Evolutionary conservation across 2,797 vertebrate species (phyloP).

Genomic region (Eidolon dupreanum): DNA sequence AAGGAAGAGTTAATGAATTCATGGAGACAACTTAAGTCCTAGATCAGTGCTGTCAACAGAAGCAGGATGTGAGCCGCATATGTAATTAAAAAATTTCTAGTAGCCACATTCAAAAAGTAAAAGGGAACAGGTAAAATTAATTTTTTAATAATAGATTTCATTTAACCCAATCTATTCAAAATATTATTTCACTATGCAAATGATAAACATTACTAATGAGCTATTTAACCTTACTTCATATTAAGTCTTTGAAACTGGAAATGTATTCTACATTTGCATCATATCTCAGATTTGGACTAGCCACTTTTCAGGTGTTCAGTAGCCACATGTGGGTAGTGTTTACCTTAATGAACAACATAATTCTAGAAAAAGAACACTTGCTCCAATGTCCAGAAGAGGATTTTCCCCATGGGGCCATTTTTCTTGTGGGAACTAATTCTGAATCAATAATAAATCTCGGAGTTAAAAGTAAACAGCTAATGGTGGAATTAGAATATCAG

Average conservation of each 20-base stretch:
- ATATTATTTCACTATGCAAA: conserved; percentile 28
- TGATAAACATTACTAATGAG: not conserved
- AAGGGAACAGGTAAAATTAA: not conserved
- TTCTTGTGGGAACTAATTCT: not conserved
- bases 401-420: not conserved
- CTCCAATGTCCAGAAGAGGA: not conserved
- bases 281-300: not conserved
- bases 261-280: not conserved
- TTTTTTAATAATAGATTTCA: not conserved
- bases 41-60: not conserved
- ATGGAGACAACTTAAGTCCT: not conserved
- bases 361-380: not conserved
- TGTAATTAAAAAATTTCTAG: not conserved
- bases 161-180: conserved; percentile 4
- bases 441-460: not conserved
- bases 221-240: not conserved
- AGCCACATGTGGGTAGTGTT: not conserved
- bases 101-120: not conserved
- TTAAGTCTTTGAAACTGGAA: not conserved
- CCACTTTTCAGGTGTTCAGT: not conserved
- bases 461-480: not conserved
- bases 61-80: not conserved
- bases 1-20: not conserved
- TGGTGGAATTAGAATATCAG: not conserved
- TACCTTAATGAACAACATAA: not conserved